These are phyloP conservation scores for Lithophane semibrunnea DNA, from an alignment of 2,888 invertebrate species.

Conservation along the genomic window DNA sequence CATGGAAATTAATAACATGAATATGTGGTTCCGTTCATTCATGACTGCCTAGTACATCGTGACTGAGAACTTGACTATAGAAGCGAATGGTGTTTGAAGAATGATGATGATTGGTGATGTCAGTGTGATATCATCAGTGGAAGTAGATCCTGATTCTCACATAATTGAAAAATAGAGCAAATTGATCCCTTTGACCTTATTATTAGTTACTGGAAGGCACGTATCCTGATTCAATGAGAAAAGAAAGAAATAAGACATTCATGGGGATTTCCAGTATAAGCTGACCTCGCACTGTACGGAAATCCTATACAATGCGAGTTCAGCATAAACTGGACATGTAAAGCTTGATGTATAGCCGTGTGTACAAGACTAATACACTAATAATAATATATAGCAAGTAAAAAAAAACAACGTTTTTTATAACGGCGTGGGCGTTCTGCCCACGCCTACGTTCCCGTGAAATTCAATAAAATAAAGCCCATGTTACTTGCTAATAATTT, in stretches of 20 bases:
- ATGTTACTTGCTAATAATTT: too few relatives aligned
- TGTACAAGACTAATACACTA: too few relatives aligned
- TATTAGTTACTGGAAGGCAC: background rate
- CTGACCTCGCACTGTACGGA: too few relatives aligned
- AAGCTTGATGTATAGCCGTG: too few relatives aligned
- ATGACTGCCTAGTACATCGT: slow-evolving; percentile 34
- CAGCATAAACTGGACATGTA: too few relatives aligned
- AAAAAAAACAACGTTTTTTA: too few relatives aligned
- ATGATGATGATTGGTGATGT: slow-evolving; percentile 31
- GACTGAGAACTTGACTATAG: slow-evolving; percentile 23
- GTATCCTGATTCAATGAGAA: background rate
- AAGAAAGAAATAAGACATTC: background rate
- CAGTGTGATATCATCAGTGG: slow-evolving; percentile 41
- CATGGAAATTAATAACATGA: slow-evolving; percentile 34
- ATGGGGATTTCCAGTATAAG: too few relatives aligned
- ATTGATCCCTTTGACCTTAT: background rate
- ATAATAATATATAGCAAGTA: too few relatives aligned
- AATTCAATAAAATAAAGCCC: too few relatives aligned
- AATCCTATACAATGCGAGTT: too few relatives aligned
- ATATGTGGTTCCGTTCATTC: slow-evolving; percentile 32
- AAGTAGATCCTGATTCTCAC: slow-evolving; percentile 24
- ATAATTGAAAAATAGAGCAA: slow-evolving; percentile 8
- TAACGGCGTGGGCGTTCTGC: too few relatives aligned
- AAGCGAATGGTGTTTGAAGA: slow-evolving; percentile 1
- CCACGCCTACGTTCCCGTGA: too few relatives aligned